These are phyloP conservation scores for Steatocranus sp. DNA, from an alignment of 2,797 vertebrate genomes.

Conservation along the genomic window DNA sequence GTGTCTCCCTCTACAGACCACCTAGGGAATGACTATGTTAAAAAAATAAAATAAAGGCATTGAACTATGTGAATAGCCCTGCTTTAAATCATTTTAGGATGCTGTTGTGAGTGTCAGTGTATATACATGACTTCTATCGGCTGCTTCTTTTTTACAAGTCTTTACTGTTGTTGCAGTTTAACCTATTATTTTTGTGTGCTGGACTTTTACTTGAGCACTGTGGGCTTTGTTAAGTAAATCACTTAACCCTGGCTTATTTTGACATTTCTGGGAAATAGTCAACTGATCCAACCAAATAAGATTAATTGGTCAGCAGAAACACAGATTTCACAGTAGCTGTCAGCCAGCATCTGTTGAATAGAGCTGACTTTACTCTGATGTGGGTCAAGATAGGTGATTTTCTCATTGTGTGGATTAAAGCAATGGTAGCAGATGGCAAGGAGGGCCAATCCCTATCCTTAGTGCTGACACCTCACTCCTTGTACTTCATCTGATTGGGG, in stretches of 20 bases:
- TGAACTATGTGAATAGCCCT: not conserved
- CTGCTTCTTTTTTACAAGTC: not conserved
- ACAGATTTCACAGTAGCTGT: conserved; percentile 36
- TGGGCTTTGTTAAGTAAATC: not conserved
- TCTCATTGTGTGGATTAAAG: conserved; percentile 71
- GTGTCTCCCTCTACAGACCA: conserved; percentile 19
- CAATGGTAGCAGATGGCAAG: conserved; percentile 80
- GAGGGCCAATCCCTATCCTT: conserved; percentile 70
- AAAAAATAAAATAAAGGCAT: not conserved
- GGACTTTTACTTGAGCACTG: not conserved
- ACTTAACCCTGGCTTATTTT: not conserved
- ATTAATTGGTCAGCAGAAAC: not conserved
- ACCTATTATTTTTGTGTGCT: not conserved
- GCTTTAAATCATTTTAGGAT: not conserved
- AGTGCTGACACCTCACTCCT: conserved; percentile 68
- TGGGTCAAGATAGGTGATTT: conserved; percentile 77
- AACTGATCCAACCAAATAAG: not conserved
- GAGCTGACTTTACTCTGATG: conserved; percentile 60
- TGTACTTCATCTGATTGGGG: conserved; percentile 29
- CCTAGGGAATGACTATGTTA: not conserved
- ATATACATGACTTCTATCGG: not conserved
- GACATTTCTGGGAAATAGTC: not conserved
- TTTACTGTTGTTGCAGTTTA: not conserved
- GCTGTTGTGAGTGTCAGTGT: not conserved
- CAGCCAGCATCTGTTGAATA: conserved; percentile 51